Conservation (phyloP, 2,888 invertebrate species). For the Caenorhabditis panamensis region DNA sequence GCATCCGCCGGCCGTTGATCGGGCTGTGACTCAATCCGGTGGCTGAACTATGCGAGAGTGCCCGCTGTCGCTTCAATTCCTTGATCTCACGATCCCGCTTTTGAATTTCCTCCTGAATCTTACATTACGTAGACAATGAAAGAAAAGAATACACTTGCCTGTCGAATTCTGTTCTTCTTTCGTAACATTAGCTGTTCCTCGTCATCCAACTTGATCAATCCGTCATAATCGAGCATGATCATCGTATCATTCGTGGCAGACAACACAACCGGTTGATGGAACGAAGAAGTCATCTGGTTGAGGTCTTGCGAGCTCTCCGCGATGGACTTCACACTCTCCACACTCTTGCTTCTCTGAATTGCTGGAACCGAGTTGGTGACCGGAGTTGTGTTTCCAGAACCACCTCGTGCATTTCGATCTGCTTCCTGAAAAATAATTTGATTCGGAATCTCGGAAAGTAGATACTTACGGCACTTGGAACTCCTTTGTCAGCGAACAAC, state of each 20-base stretch:
- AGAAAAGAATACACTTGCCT: slow-evolving; percentile 1
- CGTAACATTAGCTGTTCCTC: slow-evolving; percentile 53
- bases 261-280: slow-evolving; percentile 20
- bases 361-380: background rate
- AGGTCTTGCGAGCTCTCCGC: background rate
- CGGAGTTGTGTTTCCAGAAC: slow-evolving; percentile 45
- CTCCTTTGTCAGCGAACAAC: slow-evolving; percentile 45
- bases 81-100: slow-evolving; percentile 1
- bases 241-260: background rate
- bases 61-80: slow-evolving; percentile 17
- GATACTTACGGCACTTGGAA: slow-evolving; percentile 28
- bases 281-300: slow-evolving; percentile 5
- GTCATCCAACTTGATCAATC: slow-evolving; percentile 63
- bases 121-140: background rate
- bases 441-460: background rate
- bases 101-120: slow-evolving; percentile 19
- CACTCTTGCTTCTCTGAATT: slow-evolving; percentile 63
- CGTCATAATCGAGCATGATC: slow-evolving; percentile 62
- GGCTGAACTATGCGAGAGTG: slow-evolving; percentile 4
- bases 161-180: slow-evolving; percentile 30
- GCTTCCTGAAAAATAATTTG: too few relatives aligned
- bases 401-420: slow-evolving; percentile 23
- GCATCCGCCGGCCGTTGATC: background rate
- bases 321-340: slow-evolving; percentile 66
- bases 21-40: background rate